Conservation (phyloP, 2,113 vertebrate genomes). For the Promerops cafer region DNA sequence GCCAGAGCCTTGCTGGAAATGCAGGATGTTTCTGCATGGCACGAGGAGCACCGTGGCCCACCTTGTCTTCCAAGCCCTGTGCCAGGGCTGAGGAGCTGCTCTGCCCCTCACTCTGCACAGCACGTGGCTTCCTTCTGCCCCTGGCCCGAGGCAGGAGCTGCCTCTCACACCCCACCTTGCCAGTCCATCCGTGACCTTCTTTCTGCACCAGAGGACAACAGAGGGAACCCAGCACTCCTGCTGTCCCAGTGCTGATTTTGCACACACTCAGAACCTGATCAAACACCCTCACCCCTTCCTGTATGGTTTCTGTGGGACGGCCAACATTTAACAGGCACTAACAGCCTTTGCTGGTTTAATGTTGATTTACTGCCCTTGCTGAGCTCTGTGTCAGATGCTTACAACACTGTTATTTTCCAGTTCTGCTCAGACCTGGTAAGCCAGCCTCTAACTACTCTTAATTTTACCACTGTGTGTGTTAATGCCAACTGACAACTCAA, state of each 20-base stretch:
- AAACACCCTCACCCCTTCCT: neutral
- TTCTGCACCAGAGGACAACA: neutral
- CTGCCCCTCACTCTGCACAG: accelerated
- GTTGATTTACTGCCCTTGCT: neutral
- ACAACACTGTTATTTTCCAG: neutral
- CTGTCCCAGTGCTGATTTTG: neutral
- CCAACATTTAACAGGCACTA: neutral
- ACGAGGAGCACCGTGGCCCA: accelerated
- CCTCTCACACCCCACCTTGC: neutral
- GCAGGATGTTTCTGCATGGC: accelerated
- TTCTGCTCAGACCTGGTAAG: neutral
- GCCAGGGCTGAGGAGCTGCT: neutral
- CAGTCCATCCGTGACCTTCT: neutral
- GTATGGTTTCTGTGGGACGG: neutral
- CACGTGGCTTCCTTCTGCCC: accelerated
- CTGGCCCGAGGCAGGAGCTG: neutral
- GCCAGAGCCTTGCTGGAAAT: neutral
- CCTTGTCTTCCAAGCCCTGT: neutral
- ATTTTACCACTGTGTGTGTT: neutral
- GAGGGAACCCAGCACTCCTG: neutral
- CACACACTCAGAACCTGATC: neutral
- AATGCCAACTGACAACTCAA: neutral
- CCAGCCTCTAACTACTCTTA: neutral
- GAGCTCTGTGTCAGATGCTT: neutral
- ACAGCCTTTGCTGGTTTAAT: neutral